A percentile compares a stretch with the other conserved stretches of the same genome.
Conservation (phyloP, 1,140 invertebrate species). For the Temnothorax longispinosus region DNA sequence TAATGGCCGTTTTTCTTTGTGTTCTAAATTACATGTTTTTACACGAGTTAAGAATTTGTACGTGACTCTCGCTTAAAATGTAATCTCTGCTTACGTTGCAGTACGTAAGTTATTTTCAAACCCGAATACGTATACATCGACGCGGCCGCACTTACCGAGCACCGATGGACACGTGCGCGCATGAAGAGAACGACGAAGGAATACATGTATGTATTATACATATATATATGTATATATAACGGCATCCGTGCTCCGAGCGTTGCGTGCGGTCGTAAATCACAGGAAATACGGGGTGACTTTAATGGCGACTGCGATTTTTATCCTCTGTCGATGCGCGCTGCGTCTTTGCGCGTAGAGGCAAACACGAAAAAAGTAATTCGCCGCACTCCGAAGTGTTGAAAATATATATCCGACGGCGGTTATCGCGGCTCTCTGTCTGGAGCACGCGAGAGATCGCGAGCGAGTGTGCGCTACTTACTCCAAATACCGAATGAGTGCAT, state of each 20-base stretch:
- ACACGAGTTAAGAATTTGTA: neutral
- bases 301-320: conserved; percentile 78
- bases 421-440: neutral
- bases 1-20: neutral
- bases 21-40: conserved; percentile 16
- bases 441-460: neutral
- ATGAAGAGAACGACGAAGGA: conserved; percentile 19
- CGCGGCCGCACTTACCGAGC: neutral
- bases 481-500: neutral
- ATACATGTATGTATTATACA: neutral
- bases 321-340: conserved; percentile 66
- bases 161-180: conserved; percentile 20
- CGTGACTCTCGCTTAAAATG: conserved; percentile 3
- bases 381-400: conserved; percentile 64
- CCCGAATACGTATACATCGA: neutral
- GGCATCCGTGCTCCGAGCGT: conserved; percentile 66
- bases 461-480: neutral
- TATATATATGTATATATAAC: conserved; percentile 59
- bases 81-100: neutral
- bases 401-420: conserved; percentile 38
- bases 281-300: conserved; percentile 74
- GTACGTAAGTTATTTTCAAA: neutral
- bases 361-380: conserved; percentile 47
- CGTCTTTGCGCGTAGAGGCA: conserved; percentile 47
- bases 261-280: conserved; percentile 74